Evolutionary conservation across 2,113 vertebrate genomes (phyloP), one percentile per base, ranked within the genome.

Genomic region (Pseudopodoces humilis): DNA sequence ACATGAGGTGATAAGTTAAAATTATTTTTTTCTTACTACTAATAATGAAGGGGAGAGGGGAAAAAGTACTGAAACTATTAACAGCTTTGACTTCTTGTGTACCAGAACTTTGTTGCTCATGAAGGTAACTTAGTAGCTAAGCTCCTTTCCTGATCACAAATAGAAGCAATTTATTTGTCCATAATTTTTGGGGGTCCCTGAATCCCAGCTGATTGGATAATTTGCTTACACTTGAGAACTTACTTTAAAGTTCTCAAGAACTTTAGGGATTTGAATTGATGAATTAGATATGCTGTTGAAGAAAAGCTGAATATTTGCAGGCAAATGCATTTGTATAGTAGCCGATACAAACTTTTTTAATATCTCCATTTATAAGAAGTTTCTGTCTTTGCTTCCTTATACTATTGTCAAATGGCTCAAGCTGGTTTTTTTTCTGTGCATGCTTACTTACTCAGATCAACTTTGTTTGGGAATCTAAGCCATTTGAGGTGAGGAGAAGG

Each of bases 391-490:
- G 4, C 13, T 90, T 70, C 33, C 30, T 28, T 74, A 6, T 23
- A 15, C 24, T 71, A 82, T 80, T 83, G 44, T 86, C 47, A 78
- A 56, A 63, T 23, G 46, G 79, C 43, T 83, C 19, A 63, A 83
- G 46, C 7, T 37, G 22, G 25, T 31, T 72, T 74, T 77, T 78
- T 69, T 65, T 7, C 53, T 65, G 43, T 88, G 16, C 83, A 59
- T 70, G 59, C 83, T 86, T 55, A 55, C 67, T 80, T 77, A 35
- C 27, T 86, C 71, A 92, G 71, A 55, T 59, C 47, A 88, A 67
- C 43, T 83, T 82, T 71, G 15, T 86, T 83, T 92, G 80, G 86
- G 81, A 95, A 81, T n/a, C n/a, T 83, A 85, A 93, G 76, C 47
- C 27, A 25, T 83, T 74, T 77, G 68, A 93, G 83, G 71, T 92